phyloP scores from a whole-genome alignment of 2,797 vertebrate species.

The Spinus olivaceus region DNA sequence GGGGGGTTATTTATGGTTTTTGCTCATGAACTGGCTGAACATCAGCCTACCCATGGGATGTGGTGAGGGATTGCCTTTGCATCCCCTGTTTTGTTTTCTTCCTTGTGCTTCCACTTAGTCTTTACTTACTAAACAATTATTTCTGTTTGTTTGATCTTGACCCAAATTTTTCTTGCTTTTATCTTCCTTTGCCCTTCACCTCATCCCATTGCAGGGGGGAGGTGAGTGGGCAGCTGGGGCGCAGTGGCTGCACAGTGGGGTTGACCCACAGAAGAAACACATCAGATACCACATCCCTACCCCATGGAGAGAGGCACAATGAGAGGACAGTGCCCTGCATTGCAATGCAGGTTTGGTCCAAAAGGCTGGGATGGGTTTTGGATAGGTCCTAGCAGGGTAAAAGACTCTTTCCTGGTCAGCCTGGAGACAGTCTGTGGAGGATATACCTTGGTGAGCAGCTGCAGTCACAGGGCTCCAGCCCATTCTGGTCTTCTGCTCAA shows the following conservation, averaged over 20 bases:
- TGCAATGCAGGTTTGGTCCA: background rate
- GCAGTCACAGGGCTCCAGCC: background rate
- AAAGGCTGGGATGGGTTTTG: background rate
- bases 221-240: background rate
- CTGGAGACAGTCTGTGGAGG: background rate
- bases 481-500: background rate
- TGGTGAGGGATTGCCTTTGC: background rate
- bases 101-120: background rate
- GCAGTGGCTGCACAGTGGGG: background rate
- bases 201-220: background rate
- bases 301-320: background rate
- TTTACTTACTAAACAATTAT: background rate
- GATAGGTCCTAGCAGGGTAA: background rate
- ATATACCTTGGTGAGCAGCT: background rate
- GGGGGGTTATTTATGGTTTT: background rate
- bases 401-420: background rate
- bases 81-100: background rate
- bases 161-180: background rate
- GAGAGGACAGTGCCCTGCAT: background rate
- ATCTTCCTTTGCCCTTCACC: background rate
- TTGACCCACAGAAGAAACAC: background rate
- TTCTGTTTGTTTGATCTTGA: background rate
- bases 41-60: rapidly evolving
- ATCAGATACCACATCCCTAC: background rate
- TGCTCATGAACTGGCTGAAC: background rate